Evolutionary conservation across 2,888 invertebrate genomes (phyloP), one percentile per base, ranked within the genome.

Genomic region (Aleiodes testaceus): DNA sequence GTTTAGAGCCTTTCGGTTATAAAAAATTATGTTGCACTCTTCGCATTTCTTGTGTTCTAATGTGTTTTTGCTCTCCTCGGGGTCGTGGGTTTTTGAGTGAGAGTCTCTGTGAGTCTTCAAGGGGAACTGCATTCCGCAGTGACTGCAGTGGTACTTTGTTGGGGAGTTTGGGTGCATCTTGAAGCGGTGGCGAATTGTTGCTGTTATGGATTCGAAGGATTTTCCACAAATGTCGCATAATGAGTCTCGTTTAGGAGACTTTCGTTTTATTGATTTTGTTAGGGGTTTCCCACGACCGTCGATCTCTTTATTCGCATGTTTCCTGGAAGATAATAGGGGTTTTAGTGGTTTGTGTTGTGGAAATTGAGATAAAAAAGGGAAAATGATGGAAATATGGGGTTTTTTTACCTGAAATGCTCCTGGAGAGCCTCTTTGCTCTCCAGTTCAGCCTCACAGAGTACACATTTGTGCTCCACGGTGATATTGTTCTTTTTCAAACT

Each of bases 121-220:
- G 9, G 92, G 92, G 83, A 92, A 93, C 67, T 92, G 90, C 88
- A 91, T 92, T 7, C 92, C 92, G 83, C 93, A 93, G 88, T 90
- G 90, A 26, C 90, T 89, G 74, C 92, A 93, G 83, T 91, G 92
- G 84, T 92, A 90, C 82, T 92, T 92, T 20, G 90, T 88, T 55
- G 90, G 90, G 80, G 90, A 90, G 74, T 91, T 89, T 1, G 91
- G 91, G 87, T 93, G 92, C 75, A 90, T 88, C 80, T 90, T 91
- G 82, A 91, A 92, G 84, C 92, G 92, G 87, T 93, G 92, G 79
- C 91, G 91, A 78, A 93, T 92, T 3, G 92, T 92, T 74, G 90
- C 90, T 1, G 91, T 91, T 79, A 91, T 90, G 1, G 90, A 89
- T 1, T 90, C 88, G 76, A 91, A 91, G 67, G 88, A 84, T 82